Evolutionary conservation across 35 echinoderm and acorn worm species (phyloP).

Genomic region (Ptychodera flava): DNA sequence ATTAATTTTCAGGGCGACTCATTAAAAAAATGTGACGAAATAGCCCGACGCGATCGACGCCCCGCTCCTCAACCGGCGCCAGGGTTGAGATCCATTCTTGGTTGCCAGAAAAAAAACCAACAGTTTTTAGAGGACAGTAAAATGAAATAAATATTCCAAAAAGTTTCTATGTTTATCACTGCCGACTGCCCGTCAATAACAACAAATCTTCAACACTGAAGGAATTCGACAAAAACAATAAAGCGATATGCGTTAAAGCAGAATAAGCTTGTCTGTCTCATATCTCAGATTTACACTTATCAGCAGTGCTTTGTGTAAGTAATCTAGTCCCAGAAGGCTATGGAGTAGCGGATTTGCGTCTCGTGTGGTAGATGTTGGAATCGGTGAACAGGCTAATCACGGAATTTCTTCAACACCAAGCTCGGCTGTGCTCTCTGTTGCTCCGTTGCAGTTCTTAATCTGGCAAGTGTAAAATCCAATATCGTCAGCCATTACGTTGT

Average conservation of each 20-base stretch:
- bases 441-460: neutral
- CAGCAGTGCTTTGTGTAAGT: neutral
- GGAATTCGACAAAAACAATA: neutral
- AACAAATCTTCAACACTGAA: neutral
- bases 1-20: too few species aligned
- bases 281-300: neutral
- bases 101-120: too few species aligned
- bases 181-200: too few species aligned
- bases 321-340: neutral
- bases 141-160: too few species aligned
- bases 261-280: neutral
- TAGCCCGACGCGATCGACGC: too few species aligned
- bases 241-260: neutral
- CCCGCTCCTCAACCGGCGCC: too few species aligned
- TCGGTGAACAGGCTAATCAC: too few species aligned
- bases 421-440: neutral
- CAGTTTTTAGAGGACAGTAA: too few species aligned
- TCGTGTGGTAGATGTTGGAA: too few species aligned
- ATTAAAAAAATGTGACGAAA: too few species aligned
- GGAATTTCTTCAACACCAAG: neutral
- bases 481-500: neutral
- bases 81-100: too few species aligned
- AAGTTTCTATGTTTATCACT: too few species aligned
- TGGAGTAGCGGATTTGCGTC: neutral
- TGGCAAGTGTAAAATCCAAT: neutral